Percentiles rank a stretch among this genome's conserved stretches.
phyloP scores from a whole-genome alignment of 2,797 vertebrate genomes.

The Spea hammondii region DNA sequence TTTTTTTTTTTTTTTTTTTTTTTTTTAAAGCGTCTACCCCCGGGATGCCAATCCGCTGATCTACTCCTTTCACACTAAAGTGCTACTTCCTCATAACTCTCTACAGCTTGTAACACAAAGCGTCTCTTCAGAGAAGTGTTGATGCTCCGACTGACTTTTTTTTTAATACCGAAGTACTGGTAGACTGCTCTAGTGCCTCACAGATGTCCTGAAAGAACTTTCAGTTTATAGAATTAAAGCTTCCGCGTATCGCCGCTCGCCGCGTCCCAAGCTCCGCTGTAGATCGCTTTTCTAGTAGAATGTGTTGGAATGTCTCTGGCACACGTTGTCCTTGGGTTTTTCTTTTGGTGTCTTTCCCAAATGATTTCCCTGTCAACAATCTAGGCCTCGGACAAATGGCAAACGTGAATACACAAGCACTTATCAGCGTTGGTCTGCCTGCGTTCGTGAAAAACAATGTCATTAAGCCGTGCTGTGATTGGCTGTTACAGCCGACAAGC shows the following conservation, averaged over 20 bases:
- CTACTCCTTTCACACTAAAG: constrained; percentile 1
- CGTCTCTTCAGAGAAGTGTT: not conserved
- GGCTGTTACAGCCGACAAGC: constrained; percentile 59
- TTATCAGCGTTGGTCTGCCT: constrained; percentile 57
- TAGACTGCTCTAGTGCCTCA: not conserved
- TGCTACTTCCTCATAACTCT: constrained; percentile 10
- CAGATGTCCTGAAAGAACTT: constrained; percentile 4
- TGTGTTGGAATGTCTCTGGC: constrained; percentile 64
- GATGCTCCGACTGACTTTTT: too few species aligned
- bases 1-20: too few species aligned
- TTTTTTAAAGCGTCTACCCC: too few species aligned
- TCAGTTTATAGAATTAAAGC: constrained; percentile 21
- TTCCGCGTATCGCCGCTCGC: not conserved
- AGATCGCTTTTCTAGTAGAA: constrained; percentile 39
- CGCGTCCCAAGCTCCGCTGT: constrained; percentile 10
- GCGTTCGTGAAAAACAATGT: constrained; percentile 62
- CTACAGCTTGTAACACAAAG: not conserved
- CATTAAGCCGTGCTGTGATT: constrained; percentile 60
- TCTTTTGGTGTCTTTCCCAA: constrained; percentile 59
- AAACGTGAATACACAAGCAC: constrained; percentile 56
- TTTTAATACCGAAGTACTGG: too few species aligned
- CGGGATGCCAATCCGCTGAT: too few species aligned
- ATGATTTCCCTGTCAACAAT: constrained; percentile 56
- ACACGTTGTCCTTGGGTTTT: constrained; percentile 59
- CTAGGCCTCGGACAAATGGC: constrained; percentile 58